Base-by-base conservation (phyloP, 1,140 invertebrate species). In the Drosophila kanapiae region DNA sequence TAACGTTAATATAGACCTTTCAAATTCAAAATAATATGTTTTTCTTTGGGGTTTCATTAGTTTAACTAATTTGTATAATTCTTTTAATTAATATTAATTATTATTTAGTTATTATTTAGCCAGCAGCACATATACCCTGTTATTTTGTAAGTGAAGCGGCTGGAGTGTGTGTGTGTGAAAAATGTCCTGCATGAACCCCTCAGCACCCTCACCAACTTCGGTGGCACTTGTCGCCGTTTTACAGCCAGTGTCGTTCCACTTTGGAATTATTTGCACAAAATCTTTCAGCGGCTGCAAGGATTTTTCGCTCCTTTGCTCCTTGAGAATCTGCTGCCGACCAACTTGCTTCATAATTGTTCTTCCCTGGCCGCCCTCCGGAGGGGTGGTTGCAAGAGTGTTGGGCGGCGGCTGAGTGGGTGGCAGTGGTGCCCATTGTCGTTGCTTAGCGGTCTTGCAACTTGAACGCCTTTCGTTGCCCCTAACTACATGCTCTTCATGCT, bases 221-320 rank as follows among this genome's bases (percentile, higher is more conserved):
- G 72, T 71, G 68, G 60, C 76, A 82, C 80, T 83, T 83, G 79
- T 71, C 80, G 70, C 70, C 78, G 78, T 68, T 65, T 81, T 78
- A 65, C 78, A 75, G 59, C 78, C 65, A 90, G 80, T 84, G 76
- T 77, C 75, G 74, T 80, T 88, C 56, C 77, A 79, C 76, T 79
- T 72, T 71, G 47, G 43, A 75, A 85, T 88, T 88, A 88, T 88
- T 88, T 88, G 81, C 84, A 88, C 81, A 88, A 88, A 90, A 88
- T 88, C 84, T 90, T 81, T 71, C 78, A 54, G 75, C 56, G 57
- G 74, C 62, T 31, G 72, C 54, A 76, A 61, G 75, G 53, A 47
- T 38, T 60, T 49, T 23, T 57, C 45, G 72, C 40, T 78, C 45
- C 56, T 77, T 23, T 43, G 63, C 54, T 77, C 53, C 45, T 71